Conservation (phyloP, 2,888 invertebrate species). For the Lottia gigantea region DNA sequence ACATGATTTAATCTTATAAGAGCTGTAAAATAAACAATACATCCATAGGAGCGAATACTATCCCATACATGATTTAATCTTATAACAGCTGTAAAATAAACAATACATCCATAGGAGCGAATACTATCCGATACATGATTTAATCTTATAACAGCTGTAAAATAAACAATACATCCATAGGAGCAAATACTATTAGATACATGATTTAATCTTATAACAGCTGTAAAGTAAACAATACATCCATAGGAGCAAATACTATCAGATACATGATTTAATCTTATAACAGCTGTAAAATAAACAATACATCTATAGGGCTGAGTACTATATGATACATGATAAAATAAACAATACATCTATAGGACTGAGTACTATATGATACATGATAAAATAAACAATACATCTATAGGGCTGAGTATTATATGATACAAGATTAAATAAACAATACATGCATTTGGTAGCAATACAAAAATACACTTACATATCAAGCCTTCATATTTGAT, state of each 20-base stretch:
- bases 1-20: constrained; percentile 66
- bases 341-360: constrained; percentile 68
- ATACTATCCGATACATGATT: constrained; percentile 68
- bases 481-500: constrained; percentile 66
- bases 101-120: constrained; percentile 70
- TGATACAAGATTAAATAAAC: constrained; percentile 57
- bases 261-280: constrained; percentile 64
- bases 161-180: constrained; percentile 67
- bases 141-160: constrained; percentile 62
- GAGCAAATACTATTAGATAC: constrained; percentile 69
- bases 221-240: constrained; percentile 62
- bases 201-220: constrained; percentile 66
- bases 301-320: constrained; percentile 70
- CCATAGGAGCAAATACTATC: constrained; percentile 70
- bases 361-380: constrained; percentile 68
- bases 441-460: no score
- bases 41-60: constrained; percentile 70
- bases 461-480: constrained; percentile 50
- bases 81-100: constrained; percentile 57
- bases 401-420: constrained; percentile 70
- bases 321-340: constrained; percentile 65
- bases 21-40: constrained; percentile 59
- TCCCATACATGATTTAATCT: constrained; percentile 66
- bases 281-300: constrained; percentile 52
- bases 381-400: constrained; percentile 54